Evolutionary conservation across 2,888 invertebrate species (phyloP).

Genomic region (Phasia obesa): DNA sequence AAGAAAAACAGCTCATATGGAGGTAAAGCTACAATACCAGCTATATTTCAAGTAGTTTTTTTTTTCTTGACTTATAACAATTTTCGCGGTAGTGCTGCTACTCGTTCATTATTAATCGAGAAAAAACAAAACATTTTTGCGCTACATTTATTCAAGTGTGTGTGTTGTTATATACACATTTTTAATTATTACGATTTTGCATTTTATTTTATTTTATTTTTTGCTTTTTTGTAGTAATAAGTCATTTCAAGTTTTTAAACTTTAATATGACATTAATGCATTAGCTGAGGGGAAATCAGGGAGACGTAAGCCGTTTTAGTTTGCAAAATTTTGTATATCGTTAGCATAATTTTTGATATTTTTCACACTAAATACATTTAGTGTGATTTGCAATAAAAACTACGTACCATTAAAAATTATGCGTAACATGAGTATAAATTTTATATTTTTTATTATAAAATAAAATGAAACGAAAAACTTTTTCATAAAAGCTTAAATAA

Average conservation of each 20-base stretch:
- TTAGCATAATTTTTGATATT: too few species aligned
- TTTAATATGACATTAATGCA: conserved; percentile 37
- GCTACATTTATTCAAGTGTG: conserved; percentile 49
- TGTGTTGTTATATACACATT: conserved; percentile 23
- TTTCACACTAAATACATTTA: too few species aligned
- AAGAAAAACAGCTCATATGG: background rate
- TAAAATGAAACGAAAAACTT: too few species aligned
- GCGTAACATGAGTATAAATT: too few species aligned
- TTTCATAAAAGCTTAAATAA: too few species aligned
- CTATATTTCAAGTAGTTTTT: conserved; percentile 45
- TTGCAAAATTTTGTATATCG: too few species aligned
- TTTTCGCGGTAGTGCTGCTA: conserved; percentile 6
- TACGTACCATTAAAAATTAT: too few species aligned
- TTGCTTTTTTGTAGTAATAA: conserved; percentile 29
- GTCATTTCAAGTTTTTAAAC: conserved; percentile 41
- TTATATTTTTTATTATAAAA: too few species aligned
- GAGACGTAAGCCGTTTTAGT: background rate
- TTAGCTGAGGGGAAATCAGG: conserved; percentile 15
- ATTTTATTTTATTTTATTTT: too few species aligned
- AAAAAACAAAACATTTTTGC: conserved; percentile 42
- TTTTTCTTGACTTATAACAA: conserved; percentile 26
- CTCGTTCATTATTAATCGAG: conserved; percentile 6
- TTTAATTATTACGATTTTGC: conserved; percentile 38
- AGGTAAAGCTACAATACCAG: conserved; percentile 16
- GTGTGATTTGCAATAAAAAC: too few species aligned